Conservation (phyloP, 2,888 invertebrate species). For the Drosophila austrosaltans region DNA sequence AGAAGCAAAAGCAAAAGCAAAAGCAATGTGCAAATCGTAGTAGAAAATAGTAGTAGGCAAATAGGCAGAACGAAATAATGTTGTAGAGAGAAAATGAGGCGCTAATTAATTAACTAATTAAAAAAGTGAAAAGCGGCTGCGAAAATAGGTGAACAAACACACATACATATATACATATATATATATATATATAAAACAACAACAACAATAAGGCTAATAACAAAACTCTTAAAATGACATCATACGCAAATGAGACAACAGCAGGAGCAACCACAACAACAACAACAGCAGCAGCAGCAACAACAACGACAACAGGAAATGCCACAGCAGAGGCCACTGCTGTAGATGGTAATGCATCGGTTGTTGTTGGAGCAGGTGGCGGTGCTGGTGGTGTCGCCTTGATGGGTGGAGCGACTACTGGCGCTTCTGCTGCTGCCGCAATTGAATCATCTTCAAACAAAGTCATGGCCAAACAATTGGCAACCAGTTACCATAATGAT, state of each 20-base stretch:
- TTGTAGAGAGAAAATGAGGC: conserved; percentile 36
- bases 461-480: conserved; percentile 21
- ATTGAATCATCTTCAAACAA: conserved; percentile 26
- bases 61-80: conserved; percentile 27
- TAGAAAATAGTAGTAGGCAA: conserved; percentile 43
- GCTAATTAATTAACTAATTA: conserved; percentile 69
- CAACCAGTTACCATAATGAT: conserved; percentile 26
- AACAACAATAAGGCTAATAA: conserved; percentile 30
- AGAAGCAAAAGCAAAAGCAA: conserved; percentile 22
- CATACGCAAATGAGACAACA: conserved; percentile 74
- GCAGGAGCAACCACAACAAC: conserved; percentile 54
- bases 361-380: conserved; percentile 19
- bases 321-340: conserved; percentile 10
- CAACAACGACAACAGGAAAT: conserved; percentile 27
- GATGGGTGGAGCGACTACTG: neutral
- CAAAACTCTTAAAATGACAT: conserved; percentile 63
- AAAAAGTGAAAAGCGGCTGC: conserved; percentile 52
- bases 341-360: conserved; percentile 15
- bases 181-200: conserved; percentile 23
- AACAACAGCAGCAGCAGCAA: conserved; percentile 29
- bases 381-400: neutral
- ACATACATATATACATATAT: neutral
- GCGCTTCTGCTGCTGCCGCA: conserved; percentile 8
- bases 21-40: conserved; percentile 47
- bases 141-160: conserved; percentile 52